Evolutionary conservation across 2,888 invertebrate species (phyloP).

Genomic region (Crepidodera aurea): DNA sequence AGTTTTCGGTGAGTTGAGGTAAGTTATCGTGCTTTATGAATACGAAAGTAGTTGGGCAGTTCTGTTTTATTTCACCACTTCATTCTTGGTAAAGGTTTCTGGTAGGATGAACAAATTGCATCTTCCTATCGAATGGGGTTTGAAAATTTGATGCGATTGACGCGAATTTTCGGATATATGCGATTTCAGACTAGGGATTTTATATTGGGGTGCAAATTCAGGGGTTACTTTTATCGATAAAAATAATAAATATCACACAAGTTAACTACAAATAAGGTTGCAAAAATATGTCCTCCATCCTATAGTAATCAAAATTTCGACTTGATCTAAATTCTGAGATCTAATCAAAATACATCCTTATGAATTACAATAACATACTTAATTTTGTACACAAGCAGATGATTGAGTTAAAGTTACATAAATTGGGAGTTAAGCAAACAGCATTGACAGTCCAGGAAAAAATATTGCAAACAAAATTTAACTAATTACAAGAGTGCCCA

Average conservation of each 20-base stretch:
- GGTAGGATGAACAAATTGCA: slow-evolving; percentile 34
- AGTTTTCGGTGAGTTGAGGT: no score
- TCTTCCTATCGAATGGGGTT: slow-evolving; percentile 36
- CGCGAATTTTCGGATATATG: slow-evolving; percentile 30
- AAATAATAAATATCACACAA: slow-evolving; percentile 24
- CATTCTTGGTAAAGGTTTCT: slow-evolving; percentile 26
- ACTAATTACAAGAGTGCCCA: no score
- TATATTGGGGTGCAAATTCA: slow-evolving; percentile 30
- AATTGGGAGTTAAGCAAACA: no score
- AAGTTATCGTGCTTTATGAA: not conserved
- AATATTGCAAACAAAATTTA: no score
- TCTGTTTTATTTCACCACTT: slow-evolving; percentile 14
- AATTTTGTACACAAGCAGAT: no score
- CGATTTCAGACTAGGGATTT: slow-evolving; percentile 29
- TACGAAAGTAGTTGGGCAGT: slow-evolving; percentile 2
- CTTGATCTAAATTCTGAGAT: no score
- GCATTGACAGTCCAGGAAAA: not conserved
- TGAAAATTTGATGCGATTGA: slow-evolving; percentile 38
- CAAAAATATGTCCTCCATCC: slow-evolving; percentile 10
- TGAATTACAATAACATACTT: no score
- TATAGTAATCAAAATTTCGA: no score
- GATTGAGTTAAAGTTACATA: no score
- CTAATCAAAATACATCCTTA: no score
- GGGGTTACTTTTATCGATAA: slow-evolving; percentile 30
- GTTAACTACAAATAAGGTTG: slow-evolving; percentile 25